Evolutionary conservation across 1,140 invertebrate species (phyloP).

Genomic region (Drosophila cardini): DNA sequence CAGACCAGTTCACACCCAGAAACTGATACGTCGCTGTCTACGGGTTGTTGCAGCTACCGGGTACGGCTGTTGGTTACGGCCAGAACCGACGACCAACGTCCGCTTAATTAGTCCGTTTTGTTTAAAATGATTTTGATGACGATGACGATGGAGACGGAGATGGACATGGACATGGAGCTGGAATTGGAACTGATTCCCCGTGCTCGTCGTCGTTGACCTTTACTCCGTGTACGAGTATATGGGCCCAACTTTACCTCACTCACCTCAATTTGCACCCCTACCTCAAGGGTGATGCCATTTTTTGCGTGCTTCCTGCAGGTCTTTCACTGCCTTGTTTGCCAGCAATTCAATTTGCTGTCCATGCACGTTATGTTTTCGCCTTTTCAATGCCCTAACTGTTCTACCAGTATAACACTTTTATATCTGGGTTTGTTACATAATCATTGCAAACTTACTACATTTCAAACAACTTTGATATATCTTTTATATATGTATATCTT

Average conservation of each 20-base stretch:
- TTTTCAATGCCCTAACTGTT: slow-evolving; percentile 1
- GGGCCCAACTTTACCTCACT: not conserved
- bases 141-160: slow-evolving; percentile 50
- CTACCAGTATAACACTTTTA: not conserved
- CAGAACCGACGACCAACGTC: slow-evolving; percentile 49
- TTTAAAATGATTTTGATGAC: slow-evolving; percentile 77
- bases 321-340: slow-evolving; percentile 52
- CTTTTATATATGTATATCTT: no score
- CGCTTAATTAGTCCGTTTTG: slow-evolving; percentile 82
- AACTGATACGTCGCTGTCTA: not conserved
- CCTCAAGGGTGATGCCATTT: slow-evolving; percentile 24
- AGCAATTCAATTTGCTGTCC: slow-evolving; percentile 74
- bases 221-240: not conserved
- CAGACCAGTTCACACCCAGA: slow-evolving; percentile 17
- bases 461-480: no score
- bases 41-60: not conserved
- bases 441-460: no score
- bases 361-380: slow-evolving; percentile 34
- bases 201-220: slow-evolving; percentile 5
- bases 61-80: not conserved
- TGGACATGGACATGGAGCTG: slow-evolving; percentile 39
- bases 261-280: not conserved
- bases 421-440: no score
- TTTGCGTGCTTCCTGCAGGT: slow-evolving; percentile 53
- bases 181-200: slow-evolving; percentile 31